Evolutionary conservation across 2,797 vertebrate species (phyloP).

Genomic region (Microctenopoma lineatum): DNA sequence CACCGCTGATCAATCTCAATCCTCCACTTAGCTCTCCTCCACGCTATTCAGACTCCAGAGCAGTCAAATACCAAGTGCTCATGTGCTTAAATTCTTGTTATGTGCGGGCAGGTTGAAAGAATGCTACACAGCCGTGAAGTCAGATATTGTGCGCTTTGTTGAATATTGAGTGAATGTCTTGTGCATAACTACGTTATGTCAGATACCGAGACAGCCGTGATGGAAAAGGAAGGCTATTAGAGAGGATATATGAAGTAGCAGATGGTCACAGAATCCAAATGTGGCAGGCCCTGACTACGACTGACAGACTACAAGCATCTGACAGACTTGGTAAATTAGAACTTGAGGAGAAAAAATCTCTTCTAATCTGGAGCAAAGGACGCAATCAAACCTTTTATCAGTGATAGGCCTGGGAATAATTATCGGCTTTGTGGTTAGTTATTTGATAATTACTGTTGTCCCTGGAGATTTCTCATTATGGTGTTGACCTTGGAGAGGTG

Average conservation of each 20-base stretch:
- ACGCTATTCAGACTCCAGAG: conserved; percentile 51
- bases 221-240: conserved; percentile 66
- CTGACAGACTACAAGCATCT: conserved; percentile 54
- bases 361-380: conserved; percentile 34
- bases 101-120: conserved; percentile 43
- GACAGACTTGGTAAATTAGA: conserved; percentile 18
- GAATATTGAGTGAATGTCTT: conserved; percentile 59
- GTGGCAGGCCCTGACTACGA: conserved; percentile 57
- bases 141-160: conserved; percentile 46
- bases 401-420: conserved; percentile 67
- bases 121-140: conserved; percentile 27
- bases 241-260: conserved; percentile 70
- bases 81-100: conserved; percentile 58
- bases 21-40: conserved; percentile 60
- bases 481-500: conserved; percentile 80
- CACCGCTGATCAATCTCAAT: conserved; percentile 77
- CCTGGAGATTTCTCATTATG: conserved; percentile 80
- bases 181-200: conserved; percentile 63
- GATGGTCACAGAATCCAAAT: conserved; percentile 73
- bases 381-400: conserved; percentile 65
- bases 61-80: conserved; percentile 52
- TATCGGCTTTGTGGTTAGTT: conserved; percentile 67
- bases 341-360: conserved; percentile 42
- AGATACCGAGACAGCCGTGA: conserved; percentile 69
- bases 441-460: conserved; percentile 80